Evolutionary conservation across 2,113 vertebrate genomes (phyloP).

Genomic region (Sinocyclocheilus anophthalmus): DNA sequence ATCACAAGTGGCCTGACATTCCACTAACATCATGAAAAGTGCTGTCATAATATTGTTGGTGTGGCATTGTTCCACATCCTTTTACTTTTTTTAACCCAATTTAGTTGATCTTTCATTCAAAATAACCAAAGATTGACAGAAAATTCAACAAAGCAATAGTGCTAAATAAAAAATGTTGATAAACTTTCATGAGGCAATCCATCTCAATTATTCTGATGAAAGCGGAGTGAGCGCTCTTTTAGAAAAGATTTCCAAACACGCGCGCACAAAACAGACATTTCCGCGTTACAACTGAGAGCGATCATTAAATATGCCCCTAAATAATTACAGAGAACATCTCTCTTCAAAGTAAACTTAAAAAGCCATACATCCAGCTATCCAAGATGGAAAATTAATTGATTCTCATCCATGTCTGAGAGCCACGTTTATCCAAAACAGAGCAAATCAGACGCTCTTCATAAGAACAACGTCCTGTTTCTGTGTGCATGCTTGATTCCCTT

Average conservation of each 20-base stretch:
- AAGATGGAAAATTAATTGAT: slow-evolving; percentile 43
- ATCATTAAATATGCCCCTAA: slow-evolving; percentile 29
- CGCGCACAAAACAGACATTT: slow-evolving; percentile 40
- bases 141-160: slow-evolving; percentile 5
- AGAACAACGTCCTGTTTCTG: slow-evolving; percentile 64
- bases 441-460: slow-evolving; percentile 76
- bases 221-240: slow-evolving; percentile 21
- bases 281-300: slow-evolving; percentile 33
- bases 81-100: background rate
- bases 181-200: slow-evolving; percentile 40
- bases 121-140: background rate
- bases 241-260: slow-evolving; percentile 39
- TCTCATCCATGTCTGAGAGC: slow-evolving; percentile 38
- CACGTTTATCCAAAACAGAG: slow-evolving; percentile 63
- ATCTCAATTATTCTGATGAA: slow-evolving; percentile 48
- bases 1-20: background rate
- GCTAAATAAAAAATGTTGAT: slow-evolving; percentile 45
- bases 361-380: slow-evolving; percentile 35
- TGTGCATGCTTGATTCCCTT: slow-evolving; percentile 67
- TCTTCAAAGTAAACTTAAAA: slow-evolving; percentile 44
- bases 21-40: background rate
- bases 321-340: slow-evolving; percentile 48
- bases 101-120: slow-evolving; percentile 11
- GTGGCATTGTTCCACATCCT: background rate
- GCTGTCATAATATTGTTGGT: slow-evolving; percentile 17